Evolutionary conservation across 2,113 vertebrate genomes (phyloP).

Genomic region (Bungarus multicinctus): DNA sequence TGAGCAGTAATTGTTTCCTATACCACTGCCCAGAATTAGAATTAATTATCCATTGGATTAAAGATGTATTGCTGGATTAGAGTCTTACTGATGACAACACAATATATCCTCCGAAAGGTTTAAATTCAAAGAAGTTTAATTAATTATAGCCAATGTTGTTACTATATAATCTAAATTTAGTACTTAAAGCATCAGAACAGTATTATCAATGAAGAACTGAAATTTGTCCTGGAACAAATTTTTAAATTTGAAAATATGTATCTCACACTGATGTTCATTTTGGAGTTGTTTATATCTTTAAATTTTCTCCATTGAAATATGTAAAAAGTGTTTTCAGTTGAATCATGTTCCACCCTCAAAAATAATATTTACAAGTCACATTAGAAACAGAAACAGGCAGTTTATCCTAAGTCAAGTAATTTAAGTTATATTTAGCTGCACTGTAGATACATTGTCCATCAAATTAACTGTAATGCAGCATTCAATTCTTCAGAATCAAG

Average conservation of each 20-base stretch:
- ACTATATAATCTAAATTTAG: not conserved
- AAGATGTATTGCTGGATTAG: conserved; percentile 67
- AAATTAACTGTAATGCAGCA: not conserved
- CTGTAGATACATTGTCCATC: not conserved
- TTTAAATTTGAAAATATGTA: not conserved
- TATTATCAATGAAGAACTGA: not conserved
- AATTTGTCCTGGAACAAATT: not conserved
- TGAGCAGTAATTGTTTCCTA: conserved; percentile 60
- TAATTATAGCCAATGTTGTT: conserved; percentile 48
- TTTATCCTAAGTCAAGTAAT: not conserved
- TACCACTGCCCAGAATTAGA: conserved; percentile 67
- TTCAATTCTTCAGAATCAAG: conserved; percentile 2
- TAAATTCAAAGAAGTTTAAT: conserved; percentile 64
- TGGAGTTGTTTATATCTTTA: not conserved
- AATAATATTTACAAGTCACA: not conserved
- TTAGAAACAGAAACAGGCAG: not conserved
- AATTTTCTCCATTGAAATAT: not conserved
- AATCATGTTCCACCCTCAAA: not conserved
- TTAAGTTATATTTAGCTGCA: not conserved
- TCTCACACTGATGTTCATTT: not conserved
- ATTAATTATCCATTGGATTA: conserved; percentile 71
- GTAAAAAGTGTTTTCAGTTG: not conserved
- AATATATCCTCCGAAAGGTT: conserved; percentile 63
- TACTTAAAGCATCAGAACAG: not conserved
- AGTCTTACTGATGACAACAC: conserved; percentile 70